A percentile compares a stretch with the other conserved stretches of the same genome.
Conservation (phyloP, 2,888 invertebrate species). For the Mycalesis mineus region DNA sequence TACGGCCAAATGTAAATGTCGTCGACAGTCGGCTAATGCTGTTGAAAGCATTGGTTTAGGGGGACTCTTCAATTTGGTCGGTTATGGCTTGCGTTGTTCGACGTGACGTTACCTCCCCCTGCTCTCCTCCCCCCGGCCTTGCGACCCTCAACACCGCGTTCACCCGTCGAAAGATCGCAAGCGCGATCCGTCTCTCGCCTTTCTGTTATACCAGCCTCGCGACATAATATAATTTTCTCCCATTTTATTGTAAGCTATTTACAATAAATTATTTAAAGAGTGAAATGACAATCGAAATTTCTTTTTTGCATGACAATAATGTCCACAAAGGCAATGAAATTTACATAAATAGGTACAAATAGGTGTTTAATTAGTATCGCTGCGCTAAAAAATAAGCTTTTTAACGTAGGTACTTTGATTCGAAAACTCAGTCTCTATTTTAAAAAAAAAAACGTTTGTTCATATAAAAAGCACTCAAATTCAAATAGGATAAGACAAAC, state of each 20-base stretch:
- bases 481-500: too few relatives aligned
- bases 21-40: conserved; percentile 17
- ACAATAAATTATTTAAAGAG: too few relatives aligned
- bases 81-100: conserved; percentile 68
- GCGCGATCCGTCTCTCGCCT: conserved; percentile 66
- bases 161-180: conserved; percentile 62
- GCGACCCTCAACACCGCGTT: conserved; percentile 62
- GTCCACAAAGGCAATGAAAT: too few relatives aligned
- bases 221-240: conserved; percentile 10
- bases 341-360: too few relatives aligned
- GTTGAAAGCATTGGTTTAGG: conserved; percentile 25
- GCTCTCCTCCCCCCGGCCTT: conserved; percentile 66
- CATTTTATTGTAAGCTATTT: not conserved
- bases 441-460: too few relatives aligned
- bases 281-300: too few relatives aligned
- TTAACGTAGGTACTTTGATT: too few relatives aligned
- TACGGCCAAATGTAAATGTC: conserved; percentile 39
- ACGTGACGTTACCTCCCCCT: conserved; percentile 69
- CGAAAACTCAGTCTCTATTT: too few relatives aligned
- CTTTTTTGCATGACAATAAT: too few relatives aligned
- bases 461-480: too few relatives aligned
- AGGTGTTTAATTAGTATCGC: too few relatives aligned
- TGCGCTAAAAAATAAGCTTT: too few relatives aligned
- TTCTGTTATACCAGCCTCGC: conserved; percentile 55
- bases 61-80: conserved; percentile 54